phyloP scores from a whole-genome alignment of 2,113 vertebrate species.

The Zootoca vivipara region DNA sequence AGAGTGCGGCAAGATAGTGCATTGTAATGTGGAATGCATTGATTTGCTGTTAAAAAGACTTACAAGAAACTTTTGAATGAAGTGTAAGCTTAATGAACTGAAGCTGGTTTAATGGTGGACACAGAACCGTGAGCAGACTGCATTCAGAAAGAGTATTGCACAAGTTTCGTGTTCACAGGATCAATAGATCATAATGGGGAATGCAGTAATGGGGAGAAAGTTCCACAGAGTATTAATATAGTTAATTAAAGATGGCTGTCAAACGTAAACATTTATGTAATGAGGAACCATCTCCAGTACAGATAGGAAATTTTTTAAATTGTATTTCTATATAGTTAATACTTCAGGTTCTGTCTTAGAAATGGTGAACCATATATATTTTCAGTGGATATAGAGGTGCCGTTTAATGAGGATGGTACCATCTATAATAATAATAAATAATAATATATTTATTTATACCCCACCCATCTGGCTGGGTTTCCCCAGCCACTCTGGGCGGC shows the following conservation, averaged over 20 bases:
- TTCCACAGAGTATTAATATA: neutral
- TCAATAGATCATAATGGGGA: neutral
- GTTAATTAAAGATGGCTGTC: neutral
- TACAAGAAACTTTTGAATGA: conserved; percentile 28
- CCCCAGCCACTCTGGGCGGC: too few species aligned
- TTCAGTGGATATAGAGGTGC: neutral
- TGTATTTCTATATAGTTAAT: neutral
- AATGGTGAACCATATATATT: neutral
- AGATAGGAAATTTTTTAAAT: neutral
- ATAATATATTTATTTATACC: too few species aligned
- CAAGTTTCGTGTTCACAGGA: neutral
- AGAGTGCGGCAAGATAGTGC: neutral
- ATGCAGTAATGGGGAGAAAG: neutral
- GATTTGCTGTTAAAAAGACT: conserved; percentile 9
- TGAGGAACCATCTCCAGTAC: neutral
- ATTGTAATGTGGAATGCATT: neutral
- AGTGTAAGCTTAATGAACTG: conserved; percentile 11
- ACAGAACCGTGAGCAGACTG: neutral
- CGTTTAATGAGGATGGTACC: neutral
- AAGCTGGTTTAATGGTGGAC: conserved; percentile 2
- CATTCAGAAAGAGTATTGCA: neutral
- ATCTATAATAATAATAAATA: too few species aligned
- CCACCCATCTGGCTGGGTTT: too few species aligned
- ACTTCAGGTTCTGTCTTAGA: neutral
- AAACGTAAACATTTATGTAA: neutral